Evolutionary conservation across 1,140 invertebrate genomes (phyloP), one percentile per base, ranked within the genome.

Genomic region (Panulirus ornatus): DNA sequence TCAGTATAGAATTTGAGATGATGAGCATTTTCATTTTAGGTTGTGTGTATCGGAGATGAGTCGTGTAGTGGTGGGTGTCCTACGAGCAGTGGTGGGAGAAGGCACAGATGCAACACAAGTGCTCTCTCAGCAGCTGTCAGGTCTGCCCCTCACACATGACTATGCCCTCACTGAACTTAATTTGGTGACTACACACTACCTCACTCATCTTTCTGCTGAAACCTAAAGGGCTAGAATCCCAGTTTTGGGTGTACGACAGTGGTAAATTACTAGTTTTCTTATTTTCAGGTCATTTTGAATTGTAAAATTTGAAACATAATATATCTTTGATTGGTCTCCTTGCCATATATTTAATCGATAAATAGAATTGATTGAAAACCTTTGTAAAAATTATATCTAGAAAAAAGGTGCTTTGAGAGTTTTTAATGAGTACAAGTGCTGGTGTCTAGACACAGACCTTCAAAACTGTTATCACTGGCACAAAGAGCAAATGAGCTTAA

Each of bases 1-100:
- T n/a, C n/a, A n/a, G n/a, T n/a, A n/a, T 81, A 42, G n/a, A n/a
- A n/a, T 9, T 22, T 71, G 94, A 94, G 92, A 91, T 86, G 51
- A 47, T 34, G 30, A 47, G n/a, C n/a, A 34, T 63, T 40, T 38
- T 47, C 16, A 1, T 2, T 36, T 34, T 75, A 91, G 94, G 84
- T 93, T 96, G 44, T 96, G 95, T 92, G 95, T 96, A 93, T 95
- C 95, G 1, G 95, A 96, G 94, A 96, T 96, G 93, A 95, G 96
- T 0, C 95, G 96, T 91, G 94, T 95, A 82, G 94, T 96, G n/a
- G 92, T 95, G 1, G 92, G 94, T 6, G 92, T 96, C 3, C 94
- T 95, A 84, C 92, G 93, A 54, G 94, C 93, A 34, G 83, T 73
- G 51, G 93, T 94, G 82, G 88, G 47, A 76, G 93, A 87, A 54